Percentiles rank a stretch among this genome's conserved stretches.
phyloP scores from a whole-genome alignment of 92 coral and sea anemone genomes.

The Zoanthus sansibaricus region DNA sequence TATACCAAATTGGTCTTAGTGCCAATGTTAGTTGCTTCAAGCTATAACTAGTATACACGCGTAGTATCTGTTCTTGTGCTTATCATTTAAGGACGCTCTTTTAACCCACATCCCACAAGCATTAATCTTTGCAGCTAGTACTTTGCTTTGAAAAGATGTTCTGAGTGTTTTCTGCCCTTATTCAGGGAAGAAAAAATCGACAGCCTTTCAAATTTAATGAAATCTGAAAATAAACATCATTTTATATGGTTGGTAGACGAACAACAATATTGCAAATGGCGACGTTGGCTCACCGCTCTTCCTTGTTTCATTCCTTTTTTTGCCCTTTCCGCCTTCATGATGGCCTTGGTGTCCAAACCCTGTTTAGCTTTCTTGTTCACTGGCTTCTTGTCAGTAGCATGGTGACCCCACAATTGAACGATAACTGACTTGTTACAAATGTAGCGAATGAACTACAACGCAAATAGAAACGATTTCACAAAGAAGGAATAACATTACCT shows the following conservation, averaged over 20 bases:
- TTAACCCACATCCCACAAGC: no score
- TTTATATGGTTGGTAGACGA: not conserved
- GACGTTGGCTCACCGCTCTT: conserved; percentile 12
- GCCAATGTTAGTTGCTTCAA: no score
- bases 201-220: not conserved
- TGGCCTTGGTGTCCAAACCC: conserved; percentile 93
- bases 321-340: conserved; percentile 85
- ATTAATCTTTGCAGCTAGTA: no score
- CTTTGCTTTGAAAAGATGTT: no score
- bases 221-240: not conserved
- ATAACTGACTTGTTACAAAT: conserved; percentile 78
- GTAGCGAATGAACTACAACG: conserved; percentile 77
- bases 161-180: no score
- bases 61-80: no score
- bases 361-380: conserved; percentile 85
- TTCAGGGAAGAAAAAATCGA: no score
- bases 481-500: not conserved
- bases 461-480: not conserved
- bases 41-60: no score
- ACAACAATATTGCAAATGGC: not conserved
- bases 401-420: conserved; percentile 91
- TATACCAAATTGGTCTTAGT: no score
- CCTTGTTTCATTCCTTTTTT: conserved; percentile 65
- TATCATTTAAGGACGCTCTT: no score
- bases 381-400: conserved; percentile 79